These are phyloP conservation scores for Tetrapedia diversipes DNA, from an alignment of 2,888 invertebrate genomes.

Conservation along the genomic window DNA sequence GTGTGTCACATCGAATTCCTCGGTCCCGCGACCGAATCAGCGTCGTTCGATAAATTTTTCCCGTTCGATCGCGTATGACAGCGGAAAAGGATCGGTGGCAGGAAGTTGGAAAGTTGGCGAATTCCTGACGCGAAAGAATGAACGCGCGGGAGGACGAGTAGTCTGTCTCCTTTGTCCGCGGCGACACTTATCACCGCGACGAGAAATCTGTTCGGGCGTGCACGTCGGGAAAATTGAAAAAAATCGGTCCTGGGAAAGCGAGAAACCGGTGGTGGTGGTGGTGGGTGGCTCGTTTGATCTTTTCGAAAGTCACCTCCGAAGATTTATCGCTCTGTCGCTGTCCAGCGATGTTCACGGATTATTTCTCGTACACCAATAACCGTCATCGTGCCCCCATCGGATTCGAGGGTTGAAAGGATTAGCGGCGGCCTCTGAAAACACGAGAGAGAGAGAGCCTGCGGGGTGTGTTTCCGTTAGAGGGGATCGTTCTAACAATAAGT, in stretches of 20 bases:
- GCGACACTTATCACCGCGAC: slow-evolving; percentile 18
- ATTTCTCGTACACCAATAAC: slow-evolving; percentile 12
- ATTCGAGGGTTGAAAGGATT: slow-evolving; percentile 3
- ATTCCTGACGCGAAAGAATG: slow-evolving; percentile 1
- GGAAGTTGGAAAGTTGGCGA: slow-evolving; percentile 18
- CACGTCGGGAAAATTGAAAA: slow-evolving; percentile 17
- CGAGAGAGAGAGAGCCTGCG: too few relatives aligned
- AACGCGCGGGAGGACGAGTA: background rate
- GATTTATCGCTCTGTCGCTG: slow-evolving; percentile 6
- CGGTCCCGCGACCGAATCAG: background rate
- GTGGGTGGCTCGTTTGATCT: background rate
- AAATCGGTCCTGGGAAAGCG: background rate
- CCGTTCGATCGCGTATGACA: background rate
- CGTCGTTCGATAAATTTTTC: background rate
- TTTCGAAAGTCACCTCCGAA: background rate
- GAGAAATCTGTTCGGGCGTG: background rate
- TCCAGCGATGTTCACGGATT: background rate
- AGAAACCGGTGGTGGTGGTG: background rate
- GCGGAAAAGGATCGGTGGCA: background rate
- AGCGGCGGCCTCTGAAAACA: slow-evolving; percentile 1
- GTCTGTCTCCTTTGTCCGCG: slow-evolving; percentile 7
- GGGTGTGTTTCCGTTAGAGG: background rate
- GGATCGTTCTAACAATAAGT: too few relatives aligned
- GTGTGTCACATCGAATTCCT: background rate
- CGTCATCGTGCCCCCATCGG: background rate